Conservation (phyloP, 2,797 vertebrate species). For the Periophthalmus magnuspinnatus region DNA sequence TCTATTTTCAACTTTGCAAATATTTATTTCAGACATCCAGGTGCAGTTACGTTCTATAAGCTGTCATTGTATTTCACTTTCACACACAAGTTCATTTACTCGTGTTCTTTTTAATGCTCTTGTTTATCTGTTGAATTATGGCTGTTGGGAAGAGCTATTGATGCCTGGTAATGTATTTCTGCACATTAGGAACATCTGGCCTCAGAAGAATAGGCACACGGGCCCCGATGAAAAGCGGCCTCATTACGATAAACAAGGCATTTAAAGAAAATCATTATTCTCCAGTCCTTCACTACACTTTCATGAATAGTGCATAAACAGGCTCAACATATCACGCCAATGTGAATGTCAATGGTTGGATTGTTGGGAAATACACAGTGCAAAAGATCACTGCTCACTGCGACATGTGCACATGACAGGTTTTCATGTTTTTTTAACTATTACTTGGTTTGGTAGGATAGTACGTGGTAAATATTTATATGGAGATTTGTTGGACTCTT, state of each 20-base stretch:
- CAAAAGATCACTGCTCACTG: background rate
- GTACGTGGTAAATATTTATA: no score
- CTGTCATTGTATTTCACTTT: background rate
- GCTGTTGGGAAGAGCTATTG: slow-evolving; percentile 11
- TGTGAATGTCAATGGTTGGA: slow-evolving; percentile 19
- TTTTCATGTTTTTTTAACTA: no score
- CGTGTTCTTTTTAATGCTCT: slow-evolving; percentile 10
- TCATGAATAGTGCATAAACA: slow-evolving; percentile 25
- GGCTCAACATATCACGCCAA: slow-evolving; percentile 10
- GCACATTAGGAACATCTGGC: slow-evolving; percentile 48
- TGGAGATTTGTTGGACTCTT: no score
- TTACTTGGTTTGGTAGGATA: no score
- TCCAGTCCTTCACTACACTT: slow-evolving; percentile 27
- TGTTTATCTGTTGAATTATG: slow-evolving; percentile 27
- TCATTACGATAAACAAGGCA: slow-evolving; percentile 39
- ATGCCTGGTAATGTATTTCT: slow-evolving; percentile 27
- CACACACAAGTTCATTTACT: background rate
- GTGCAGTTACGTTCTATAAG: background rate
- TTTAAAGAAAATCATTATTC: slow-evolving; percentile 51
- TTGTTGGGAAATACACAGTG: background rate
- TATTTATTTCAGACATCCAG: background rate
- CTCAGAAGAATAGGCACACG: slow-evolving; percentile 34
- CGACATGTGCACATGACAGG: background rate
- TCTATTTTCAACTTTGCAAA: background rate
- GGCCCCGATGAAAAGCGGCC: slow-evolving; percentile 31